Percentiles rank a stretch among this genome's conserved stretches.
phyloP scores from a whole-genome alignment of 2,797 vertebrate species.

The Hippocampus kuda region DNA sequence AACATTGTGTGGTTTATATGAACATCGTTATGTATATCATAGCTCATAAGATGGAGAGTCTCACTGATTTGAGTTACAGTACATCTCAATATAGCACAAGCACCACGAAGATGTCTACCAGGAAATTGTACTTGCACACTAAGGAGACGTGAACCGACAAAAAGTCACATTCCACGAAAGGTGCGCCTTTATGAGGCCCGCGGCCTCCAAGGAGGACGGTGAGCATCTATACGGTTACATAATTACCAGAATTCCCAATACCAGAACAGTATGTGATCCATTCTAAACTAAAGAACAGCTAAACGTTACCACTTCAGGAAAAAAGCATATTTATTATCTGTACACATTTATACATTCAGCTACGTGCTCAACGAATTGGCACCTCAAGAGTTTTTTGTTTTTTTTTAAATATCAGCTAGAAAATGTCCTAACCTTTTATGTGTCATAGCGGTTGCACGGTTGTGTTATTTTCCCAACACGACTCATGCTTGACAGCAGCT shows the following conservation, averaged over 20 bases:
- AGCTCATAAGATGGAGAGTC: conserved; percentile 58
- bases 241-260: conserved; percentile 39
- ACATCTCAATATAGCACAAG: conserved; percentile 65
- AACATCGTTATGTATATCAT: conserved; percentile 61
- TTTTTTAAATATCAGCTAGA: conserved; percentile 24
- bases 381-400: conserved; percentile 24
- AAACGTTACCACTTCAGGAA: conserved; percentile 69
- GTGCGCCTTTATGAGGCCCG: conserved; percentile 53
- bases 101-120: conserved; percentile 62
- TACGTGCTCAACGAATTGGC: conserved; percentile 59
- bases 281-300: conserved; percentile 64
- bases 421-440: neutral
- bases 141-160: conserved; percentile 39
- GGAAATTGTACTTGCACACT: conserved; percentile 43
- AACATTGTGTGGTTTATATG: conserved; percentile 66
- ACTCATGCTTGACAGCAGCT: conserved; percentile 60
- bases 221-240: conserved; percentile 55
- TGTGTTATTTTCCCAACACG: conserved; percentile 13
- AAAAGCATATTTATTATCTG: conserved; percentile 67
- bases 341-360: conserved; percentile 72
- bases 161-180: conserved; percentile 52
- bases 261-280: conserved; percentile 48
- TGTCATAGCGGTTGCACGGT: conserved; percentile 29
- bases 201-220: conserved; percentile 43
- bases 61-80: conserved; percentile 35